Conservation (phyloP, 2,888 invertebrate genomes). For the Apodemia mormo region DNA sequence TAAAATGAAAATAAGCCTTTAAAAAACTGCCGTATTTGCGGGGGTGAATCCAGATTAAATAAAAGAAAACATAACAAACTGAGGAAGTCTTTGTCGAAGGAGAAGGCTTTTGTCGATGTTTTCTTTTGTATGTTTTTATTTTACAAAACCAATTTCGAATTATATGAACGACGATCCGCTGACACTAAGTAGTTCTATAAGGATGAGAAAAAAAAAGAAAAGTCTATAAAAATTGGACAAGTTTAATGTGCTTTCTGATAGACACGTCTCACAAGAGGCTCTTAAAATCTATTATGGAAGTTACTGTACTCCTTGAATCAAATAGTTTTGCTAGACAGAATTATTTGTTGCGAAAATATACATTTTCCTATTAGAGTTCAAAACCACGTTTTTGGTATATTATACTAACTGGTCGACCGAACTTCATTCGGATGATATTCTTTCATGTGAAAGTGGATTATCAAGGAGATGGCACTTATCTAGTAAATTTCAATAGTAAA, state of each 20-base stretch:
- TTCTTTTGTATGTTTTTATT: constrained; percentile 5
- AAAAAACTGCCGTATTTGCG: too few species aligned
- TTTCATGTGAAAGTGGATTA: too few species aligned
- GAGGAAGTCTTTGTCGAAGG: too few species aligned
- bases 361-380: not conserved
- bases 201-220: constrained; percentile 3
- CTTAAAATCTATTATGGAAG: constrained; percentile 37
- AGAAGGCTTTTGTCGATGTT: not conserved
- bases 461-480: too few species aligned
- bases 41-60: too few species aligned
- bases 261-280: constrained; percentile 35
- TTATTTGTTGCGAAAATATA: not conserved
- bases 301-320: constrained; percentile 30
- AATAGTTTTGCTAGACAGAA: constrained; percentile 20
- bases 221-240: not conserved
- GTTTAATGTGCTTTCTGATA: constrained; percentile 19
- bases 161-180: not conserved
- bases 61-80: too few species aligned
- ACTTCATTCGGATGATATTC: too few species aligned
- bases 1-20: too few species aligned
- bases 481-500: too few species aligned
- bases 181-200: not conserved
- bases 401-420: too few species aligned
- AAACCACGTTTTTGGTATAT: not conserved
- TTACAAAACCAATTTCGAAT: not conserved